Evolutionary conservation across 2,113 vertebrate genomes (phyloP).

Genomic region (Myotis lucifugus): DNA sequence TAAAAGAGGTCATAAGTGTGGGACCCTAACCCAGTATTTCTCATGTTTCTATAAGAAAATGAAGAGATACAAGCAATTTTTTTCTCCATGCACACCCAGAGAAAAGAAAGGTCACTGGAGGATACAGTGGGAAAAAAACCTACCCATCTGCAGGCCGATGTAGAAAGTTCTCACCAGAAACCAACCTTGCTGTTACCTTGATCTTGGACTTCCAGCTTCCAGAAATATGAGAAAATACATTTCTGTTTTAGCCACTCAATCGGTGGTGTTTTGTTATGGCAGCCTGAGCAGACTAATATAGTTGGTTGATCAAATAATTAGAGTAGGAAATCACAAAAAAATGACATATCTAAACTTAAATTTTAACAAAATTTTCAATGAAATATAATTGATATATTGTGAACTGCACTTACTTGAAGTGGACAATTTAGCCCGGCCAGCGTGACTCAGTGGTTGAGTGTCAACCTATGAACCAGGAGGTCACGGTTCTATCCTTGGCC

Average conservation of each 20-base stretch:
- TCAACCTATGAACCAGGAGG: too few species aligned
- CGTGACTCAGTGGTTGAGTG: too few species aligned
- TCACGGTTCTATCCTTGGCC: too few species aligned
- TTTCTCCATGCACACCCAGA: neutral
- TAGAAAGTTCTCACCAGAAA: neutral
- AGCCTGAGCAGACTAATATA: neutral
- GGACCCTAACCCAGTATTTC: neutral
- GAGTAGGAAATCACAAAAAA: neutral
- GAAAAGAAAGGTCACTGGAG: neutral
- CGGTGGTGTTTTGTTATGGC: neutral
- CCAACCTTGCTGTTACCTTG: neutral
- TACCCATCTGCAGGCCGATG: neutral
- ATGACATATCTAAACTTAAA: neutral
- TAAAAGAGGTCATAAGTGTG: neutral
- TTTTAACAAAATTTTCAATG: neutral
- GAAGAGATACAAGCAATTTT: neutral
- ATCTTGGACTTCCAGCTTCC: neutral
- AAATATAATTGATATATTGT: neutral
- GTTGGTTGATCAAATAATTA: slow-evolving; percentile 17
- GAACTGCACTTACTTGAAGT: slow-evolving; percentile 34
- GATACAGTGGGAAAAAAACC: neutral
- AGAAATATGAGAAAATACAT: neutral
- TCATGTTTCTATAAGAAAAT: neutral
- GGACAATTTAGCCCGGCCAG: neutral
- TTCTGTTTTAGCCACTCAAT: neutral